phyloP scores from a whole-genome alignment of 2,113 vertebrate genomes.

The Eolophus roseicapilla region DNA sequence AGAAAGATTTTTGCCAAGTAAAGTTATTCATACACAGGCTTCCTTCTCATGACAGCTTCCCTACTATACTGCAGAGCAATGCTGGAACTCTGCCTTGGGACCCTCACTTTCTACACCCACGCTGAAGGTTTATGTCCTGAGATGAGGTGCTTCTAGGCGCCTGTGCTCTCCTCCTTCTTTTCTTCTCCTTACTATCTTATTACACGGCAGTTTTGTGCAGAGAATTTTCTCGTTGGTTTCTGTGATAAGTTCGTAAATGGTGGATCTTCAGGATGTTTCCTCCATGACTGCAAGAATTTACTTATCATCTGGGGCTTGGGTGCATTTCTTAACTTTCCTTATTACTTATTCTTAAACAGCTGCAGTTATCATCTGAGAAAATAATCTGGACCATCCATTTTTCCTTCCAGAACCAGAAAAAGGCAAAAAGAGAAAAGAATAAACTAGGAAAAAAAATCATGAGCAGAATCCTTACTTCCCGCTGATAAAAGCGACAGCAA shows the following conservation, averaged over 20 bases:
- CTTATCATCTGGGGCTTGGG: neutral
- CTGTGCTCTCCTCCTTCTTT: neutral
- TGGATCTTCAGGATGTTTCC: neutral
- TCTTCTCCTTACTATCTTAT: conserved; percentile 54
- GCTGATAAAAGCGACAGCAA: neutral
- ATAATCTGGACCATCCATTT: neutral
- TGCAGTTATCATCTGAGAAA: neutral
- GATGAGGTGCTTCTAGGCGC: conserved; percentile 22
- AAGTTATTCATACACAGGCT: conserved; percentile 68
- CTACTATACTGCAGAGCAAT: neutral
- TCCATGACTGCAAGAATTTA: neutral
- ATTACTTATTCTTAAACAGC: neutral
- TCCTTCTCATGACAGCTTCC: conserved; percentile 62
- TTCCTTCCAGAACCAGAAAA: neutral
- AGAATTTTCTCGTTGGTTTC: neutral
- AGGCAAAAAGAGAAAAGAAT: neutral
- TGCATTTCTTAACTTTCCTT: neutral
- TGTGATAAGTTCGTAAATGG: neutral
- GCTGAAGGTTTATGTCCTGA: conserved; percentile 28
- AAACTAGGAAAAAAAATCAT: neutral
- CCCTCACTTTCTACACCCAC: conserved; percentile 47
- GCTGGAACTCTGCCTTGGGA: conserved; percentile 39
- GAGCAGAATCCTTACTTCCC: neutral
- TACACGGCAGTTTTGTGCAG: neutral
- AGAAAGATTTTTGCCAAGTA: conserved; percentile 62